Evolutionary conservation across 2,888 invertebrate genomes (phyloP).

Genomic region (Scaptomyza polygonia): DNA sequence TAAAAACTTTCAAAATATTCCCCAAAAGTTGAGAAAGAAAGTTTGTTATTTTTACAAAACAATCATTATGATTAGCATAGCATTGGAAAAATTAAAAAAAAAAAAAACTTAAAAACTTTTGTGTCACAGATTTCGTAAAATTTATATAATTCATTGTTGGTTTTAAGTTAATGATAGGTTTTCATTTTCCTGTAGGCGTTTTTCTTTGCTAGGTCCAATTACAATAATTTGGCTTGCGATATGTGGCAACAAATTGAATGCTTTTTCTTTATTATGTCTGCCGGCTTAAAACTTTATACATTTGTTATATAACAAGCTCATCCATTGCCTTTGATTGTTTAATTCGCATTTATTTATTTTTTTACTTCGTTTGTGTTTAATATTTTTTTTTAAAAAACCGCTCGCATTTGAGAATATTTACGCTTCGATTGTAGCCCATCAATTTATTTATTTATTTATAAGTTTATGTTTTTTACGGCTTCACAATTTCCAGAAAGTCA

Average conservation of each 20-base stretch:
- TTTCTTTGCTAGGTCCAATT: conserved; percentile 23
- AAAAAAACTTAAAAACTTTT: no score
- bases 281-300: conserved; percentile 23
- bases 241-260: conserved; percentile 21
- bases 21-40: conserved; percentile 36
- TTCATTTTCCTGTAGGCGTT: conserved; percentile 10
- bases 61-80: conserved; percentile 46
- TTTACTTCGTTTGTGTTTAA: conserved; percentile 5
- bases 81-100: no score
- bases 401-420: conserved; percentile 5
- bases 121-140: conserved; percentile 26
- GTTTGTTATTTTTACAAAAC: conserved; percentile 35
- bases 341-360: not conserved
- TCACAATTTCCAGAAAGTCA: not conserved
- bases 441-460: not conserved
- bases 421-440: not conserved
- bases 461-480: not conserved
- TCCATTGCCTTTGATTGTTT: not conserved
- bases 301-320: conserved; percentile 20
- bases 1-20: conserved; percentile 68
- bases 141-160: conserved; percentile 1
- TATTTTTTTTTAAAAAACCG: not conserved
- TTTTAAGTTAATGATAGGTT: conserved; percentile 22
- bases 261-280: conserved; percentile 17
- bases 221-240: conserved; percentile 1